These are phyloP conservation scores for Lethocerus indicus DNA, from an alignment of 1,140 invertebrate genomes.

Conservation along the genomic window DNA sequence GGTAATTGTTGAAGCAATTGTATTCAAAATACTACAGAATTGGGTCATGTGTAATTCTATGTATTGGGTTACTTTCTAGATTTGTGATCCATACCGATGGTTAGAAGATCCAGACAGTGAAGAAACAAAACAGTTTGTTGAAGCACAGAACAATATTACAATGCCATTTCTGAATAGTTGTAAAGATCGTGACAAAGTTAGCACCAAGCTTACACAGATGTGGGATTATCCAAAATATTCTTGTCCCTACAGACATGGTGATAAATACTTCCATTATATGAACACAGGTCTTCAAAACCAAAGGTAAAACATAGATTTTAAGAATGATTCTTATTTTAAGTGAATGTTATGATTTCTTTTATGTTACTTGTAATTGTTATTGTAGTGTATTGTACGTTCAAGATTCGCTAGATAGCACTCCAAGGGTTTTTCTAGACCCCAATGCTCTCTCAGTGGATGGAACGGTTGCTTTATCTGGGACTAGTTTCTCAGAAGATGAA, in stretches of 20 bases:
- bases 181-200: constrained; percentile 49
- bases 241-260: constrained; percentile 64
- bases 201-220: constrained; percentile 62
- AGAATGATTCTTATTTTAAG: neutral
- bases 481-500: constrained; percentile 81
- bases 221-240: constrained; percentile 96
- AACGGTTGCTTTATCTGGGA: constrained; percentile 65
- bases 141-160: constrained; percentile 81
- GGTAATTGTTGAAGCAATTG: constrained; percentile 33
- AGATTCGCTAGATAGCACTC: constrained; percentile 59
- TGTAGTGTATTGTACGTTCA: constrained; percentile 83
- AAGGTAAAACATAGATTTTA: constrained; percentile 35
- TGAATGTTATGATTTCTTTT: neutral
- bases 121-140: constrained; percentile 84
- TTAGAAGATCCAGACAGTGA: constrained; percentile 86
- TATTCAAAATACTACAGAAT: neutral
- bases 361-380: neutral
- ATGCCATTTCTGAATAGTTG: constrained; percentile 69
- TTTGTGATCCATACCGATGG: constrained; percentile 89
- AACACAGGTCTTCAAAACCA: constrained; percentile 96
- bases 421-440: constrained; percentile 85
- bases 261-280: constrained; percentile 81
- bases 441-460: constrained; percentile 88
- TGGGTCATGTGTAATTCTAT: neutral
- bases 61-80: constrained; percentile 30